Evolutionary conservation across 2,113 vertebrate species (phyloP).

Genomic region (Semnopithecus entellus): DNA sequence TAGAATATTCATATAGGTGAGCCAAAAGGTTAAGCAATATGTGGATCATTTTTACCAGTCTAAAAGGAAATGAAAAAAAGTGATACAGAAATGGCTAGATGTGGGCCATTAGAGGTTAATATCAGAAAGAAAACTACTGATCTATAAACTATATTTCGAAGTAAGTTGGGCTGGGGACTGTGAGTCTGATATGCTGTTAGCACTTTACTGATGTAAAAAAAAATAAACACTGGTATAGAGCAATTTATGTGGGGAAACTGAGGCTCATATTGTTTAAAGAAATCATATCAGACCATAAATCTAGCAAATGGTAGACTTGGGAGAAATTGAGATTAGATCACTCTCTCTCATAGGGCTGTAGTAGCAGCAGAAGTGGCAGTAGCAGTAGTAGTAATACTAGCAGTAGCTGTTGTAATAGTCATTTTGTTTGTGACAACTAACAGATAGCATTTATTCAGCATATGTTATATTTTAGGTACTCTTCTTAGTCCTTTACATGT

Average conservation of each 20-base stretch:
- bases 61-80: not conserved
- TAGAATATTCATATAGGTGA: not conserved
- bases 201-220: not conserved
- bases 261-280: not conserved
- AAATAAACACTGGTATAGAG: not conserved
- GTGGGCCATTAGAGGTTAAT: not conserved
- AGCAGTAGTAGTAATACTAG: not conserved
- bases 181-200: not conserved
- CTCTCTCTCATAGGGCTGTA: not conserved
- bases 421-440: not conserved
- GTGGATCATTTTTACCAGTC: not conserved
- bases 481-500: not conserved
- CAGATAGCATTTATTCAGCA: not conserved
- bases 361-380: accelerated
- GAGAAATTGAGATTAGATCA: not conserved
- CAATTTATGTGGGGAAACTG: not conserved
- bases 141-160: not conserved
- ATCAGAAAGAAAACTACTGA: not conserved
- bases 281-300: not conserved
- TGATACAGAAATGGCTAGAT: not conserved
- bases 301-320: not conserved
- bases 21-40: not conserved
- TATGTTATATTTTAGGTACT: not conserved
- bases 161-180: not conserved
- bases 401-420: not conserved